Conservation (phyloP, 2,888 invertebrate genomes). For the Chaetogeoica ovagalla region DNA sequence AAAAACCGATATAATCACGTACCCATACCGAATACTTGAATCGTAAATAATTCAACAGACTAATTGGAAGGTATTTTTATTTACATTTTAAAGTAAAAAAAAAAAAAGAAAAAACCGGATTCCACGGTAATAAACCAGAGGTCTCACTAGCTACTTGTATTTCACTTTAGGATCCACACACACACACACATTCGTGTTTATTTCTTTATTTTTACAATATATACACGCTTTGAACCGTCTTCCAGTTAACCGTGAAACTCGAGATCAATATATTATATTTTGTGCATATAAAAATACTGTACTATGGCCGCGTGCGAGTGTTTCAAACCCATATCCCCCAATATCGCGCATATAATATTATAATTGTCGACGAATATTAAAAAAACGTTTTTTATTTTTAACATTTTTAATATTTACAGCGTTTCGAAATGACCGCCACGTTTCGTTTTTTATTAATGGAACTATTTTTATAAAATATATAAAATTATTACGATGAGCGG, state of each 20-base stretch:
- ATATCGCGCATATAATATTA: no score
- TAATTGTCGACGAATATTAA: no score
- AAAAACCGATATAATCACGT: constrained; percentile 46
- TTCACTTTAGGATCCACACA: constrained; percentile 33
- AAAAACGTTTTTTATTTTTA: no score
- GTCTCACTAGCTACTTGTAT: constrained; percentile 41
- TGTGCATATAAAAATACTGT: no score
- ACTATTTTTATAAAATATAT: no score
- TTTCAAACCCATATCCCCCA: no score
- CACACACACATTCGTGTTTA: constrained; percentile 12
- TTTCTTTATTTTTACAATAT: constrained; percentile 34
- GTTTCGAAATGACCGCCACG: no score
- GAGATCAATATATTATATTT: constrained; percentile 23
- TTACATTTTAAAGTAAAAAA: constrained; percentile 15
- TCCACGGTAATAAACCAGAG: neutral
- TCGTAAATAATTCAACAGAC: constrained; percentile 53
- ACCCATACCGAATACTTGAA: constrained; percentile 21
- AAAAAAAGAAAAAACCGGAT: constrained; percentile 43
- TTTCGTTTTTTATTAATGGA: no score
- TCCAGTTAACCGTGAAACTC: constrained; percentile 28
- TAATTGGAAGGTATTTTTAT: constrained; percentile 53
- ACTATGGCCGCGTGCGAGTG: no score
- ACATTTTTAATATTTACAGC: no score
- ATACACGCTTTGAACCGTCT: neutral
- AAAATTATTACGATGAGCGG: no score